Conservation (phyloP, 1,140 invertebrate species). For the Melitaea cinxia region DNA sequence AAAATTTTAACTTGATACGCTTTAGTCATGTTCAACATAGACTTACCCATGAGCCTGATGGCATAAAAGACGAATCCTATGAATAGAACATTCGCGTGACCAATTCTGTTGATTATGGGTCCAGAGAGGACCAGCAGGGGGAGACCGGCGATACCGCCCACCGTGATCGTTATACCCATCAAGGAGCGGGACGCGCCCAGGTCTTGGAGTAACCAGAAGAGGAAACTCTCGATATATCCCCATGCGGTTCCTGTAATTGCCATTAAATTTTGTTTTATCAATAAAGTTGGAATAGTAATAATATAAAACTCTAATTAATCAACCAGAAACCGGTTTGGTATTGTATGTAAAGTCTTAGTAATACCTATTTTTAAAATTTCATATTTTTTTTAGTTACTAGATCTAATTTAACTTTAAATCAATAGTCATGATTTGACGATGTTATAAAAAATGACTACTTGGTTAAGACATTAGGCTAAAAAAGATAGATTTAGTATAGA, state of each 20-base stretch:
- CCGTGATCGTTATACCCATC: slow-evolving; percentile 92
- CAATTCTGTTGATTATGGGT: slow-evolving; percentile 89
- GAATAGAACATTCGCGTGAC: slow-evolving; percentile 92
- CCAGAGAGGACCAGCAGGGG: slow-evolving; percentile 90
- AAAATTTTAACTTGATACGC: too few relatives aligned
- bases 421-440: too few relatives aligned
- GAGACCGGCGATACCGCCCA: slow-evolving; percentile 89
- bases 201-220: slow-evolving; percentile 93
- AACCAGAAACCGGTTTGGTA: too few relatives aligned
- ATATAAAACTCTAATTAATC: too few relatives aligned
- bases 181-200: slow-evolving; percentile 89
- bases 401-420: neutral
- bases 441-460: too few relatives aligned
- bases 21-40: neutral
- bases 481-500: too few relatives aligned
- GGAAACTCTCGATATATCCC: slow-evolving; percentile 93
- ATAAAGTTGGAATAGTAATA: too few relatives aligned
- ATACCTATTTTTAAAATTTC: neutral
- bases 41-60: slow-evolving; percentile 86
- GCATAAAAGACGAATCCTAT: slow-evolving; percentile 90
- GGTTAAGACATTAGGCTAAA: too few relatives aligned
- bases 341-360: too few relatives aligned
- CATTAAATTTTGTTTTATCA: too few relatives aligned
- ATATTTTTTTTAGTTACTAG: neutral
- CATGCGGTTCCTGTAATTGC: slow-evolving; percentile 86